Conservation (phyloP, 2,113 vertebrate species). For the Alligator sinensis region DNA sequence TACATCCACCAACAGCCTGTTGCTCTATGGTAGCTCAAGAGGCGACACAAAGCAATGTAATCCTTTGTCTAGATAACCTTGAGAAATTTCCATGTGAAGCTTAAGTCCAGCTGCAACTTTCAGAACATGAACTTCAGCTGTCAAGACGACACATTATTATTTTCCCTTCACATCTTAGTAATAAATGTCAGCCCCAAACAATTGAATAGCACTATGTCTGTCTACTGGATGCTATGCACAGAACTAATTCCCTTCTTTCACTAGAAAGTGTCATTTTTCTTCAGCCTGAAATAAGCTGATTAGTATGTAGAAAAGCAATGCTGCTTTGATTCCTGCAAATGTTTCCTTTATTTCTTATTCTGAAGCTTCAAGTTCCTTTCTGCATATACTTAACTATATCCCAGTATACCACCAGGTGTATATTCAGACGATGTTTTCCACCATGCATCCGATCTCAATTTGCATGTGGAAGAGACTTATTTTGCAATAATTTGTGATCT, state of each 20-base stretch:
- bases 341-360: conserved; percentile 69
- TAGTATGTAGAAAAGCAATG: conserved; percentile 64
- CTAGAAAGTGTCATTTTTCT: conserved; percentile 56
- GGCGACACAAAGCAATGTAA: rapidly evolving
- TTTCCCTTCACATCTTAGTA: conserved; percentile 12
- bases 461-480: conserved; percentile 59
- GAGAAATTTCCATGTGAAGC: not conserved
- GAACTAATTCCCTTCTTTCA: not conserved
- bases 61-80: not conserved
- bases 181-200: conserved; percentile 30
- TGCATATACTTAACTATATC: conserved; percentile 62
- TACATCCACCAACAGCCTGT: not conserved
- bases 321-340: conserved; percentile 66
- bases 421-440: conserved; percentile 47
- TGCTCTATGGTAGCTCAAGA: conserved; percentile 9
- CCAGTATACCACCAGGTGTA: not conserved
- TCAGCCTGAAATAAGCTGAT: conserved; percentile 60
- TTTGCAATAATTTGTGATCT: conserved; percentile 75
- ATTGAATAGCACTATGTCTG: conserved; percentile 5
- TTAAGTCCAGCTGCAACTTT: conserved; percentile 6
- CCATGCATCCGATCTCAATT: conserved; percentile 65
- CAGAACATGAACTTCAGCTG: conserved; percentile 31
- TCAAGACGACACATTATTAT: not conserved
- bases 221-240: conserved; percentile 7
- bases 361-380: conserved; percentile 40